A percentile compares a stretch with the other conserved stretches of the same genome.
Evolutionary conservation across 2,113 vertebrate species (phyloP).

Genomic region (Trogon melanurus): DNA sequence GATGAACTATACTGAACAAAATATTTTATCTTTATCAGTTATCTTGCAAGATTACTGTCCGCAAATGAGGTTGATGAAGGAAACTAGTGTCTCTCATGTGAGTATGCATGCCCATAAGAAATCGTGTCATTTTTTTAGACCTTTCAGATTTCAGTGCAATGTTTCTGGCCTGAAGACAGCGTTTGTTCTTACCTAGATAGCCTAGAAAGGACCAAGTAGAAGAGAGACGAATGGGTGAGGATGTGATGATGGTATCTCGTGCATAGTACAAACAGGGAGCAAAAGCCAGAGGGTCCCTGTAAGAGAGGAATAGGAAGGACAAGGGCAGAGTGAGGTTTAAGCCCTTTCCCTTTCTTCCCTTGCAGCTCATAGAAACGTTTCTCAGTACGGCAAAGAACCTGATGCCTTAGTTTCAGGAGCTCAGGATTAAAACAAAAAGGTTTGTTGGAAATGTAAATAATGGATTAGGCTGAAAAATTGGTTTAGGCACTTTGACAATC

Average conservation of each 20-base stretch:
- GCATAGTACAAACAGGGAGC: neutral
- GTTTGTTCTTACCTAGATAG: neutral
- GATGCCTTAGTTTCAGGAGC: neutral
- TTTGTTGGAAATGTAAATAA: conserved; percentile 12
- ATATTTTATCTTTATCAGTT: neutral
- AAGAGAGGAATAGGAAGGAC: neutral
- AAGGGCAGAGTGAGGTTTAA: neutral
- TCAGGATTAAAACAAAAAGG: neutral
- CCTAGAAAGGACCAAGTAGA: neutral
- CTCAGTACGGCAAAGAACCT: neutral
- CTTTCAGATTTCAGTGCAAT: neutral
- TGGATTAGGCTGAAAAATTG: conserved; percentile 30
- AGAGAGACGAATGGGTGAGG: neutral
- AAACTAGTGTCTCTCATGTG: neutral
- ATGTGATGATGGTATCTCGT: neutral
- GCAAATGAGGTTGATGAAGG: neutral
- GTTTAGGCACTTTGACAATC: neutral
- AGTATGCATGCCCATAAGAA: neutral
- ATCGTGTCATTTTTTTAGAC: neutral
- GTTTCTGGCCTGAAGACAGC: neutral
- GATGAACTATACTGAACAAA: neutral
- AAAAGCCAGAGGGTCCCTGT: neutral
- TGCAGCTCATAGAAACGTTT: neutral
- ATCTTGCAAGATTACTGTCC: neutral
- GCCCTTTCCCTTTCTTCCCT: neutral